Evolutionary conservation across 1,140 invertebrate genomes (phyloP).

Genomic region (Argopecten irradians): DNA sequence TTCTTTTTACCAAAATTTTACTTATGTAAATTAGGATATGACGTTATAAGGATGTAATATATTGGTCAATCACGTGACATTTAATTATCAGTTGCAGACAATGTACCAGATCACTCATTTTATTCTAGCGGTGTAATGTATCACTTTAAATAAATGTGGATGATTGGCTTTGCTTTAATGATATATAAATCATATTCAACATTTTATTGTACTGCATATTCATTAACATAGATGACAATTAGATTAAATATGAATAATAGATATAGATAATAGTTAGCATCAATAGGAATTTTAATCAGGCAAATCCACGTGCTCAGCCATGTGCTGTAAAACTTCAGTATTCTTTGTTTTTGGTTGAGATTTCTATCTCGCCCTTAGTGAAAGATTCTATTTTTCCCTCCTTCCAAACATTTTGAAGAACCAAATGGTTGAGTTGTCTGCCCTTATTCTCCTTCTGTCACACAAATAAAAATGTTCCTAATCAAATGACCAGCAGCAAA

Average conservation of each 20-base stretch:
- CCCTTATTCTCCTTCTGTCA: too few species aligned
- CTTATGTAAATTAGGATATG: neutral
- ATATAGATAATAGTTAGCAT: neutral
- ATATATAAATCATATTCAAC: neutral
- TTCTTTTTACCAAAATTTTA: neutral
- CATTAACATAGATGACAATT: neutral
- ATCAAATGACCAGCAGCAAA: too few species aligned
- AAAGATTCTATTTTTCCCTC: too few species aligned
- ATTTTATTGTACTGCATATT: neutral
- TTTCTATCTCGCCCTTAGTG: too few species aligned
- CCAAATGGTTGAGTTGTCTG: too few species aligned
- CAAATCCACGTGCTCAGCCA: too few species aligned
- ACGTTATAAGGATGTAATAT: neutral
- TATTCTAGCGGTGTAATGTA: neutral
- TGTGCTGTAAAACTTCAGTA: too few species aligned
- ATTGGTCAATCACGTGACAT: neutral
- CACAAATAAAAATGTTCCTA: too few species aligned
- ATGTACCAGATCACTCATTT: neutral
- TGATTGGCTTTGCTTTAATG: neutral
- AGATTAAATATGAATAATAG: neutral
- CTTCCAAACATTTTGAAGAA: too few species aligned
- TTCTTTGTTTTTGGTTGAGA: too few species aligned
- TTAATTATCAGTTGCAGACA: neutral
- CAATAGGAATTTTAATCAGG: neutral
- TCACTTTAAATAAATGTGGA: neutral